These are phyloP conservation scores for Heliconius hortense DNA, from an alignment of 2,888 invertebrate genomes.

Conservation along the genomic window DNA sequence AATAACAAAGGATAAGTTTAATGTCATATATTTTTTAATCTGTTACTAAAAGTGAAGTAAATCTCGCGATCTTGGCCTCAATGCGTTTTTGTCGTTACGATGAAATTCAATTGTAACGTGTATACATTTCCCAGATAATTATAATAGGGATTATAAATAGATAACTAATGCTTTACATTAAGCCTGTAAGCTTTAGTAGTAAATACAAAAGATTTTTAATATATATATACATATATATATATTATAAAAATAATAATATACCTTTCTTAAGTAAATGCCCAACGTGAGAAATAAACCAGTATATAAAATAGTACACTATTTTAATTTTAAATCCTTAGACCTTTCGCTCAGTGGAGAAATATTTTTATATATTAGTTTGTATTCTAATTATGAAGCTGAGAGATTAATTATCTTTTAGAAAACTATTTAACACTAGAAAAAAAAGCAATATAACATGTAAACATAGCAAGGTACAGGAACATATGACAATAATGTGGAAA, in stretches of 20 bases:
- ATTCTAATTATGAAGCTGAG: too few relatives aligned
- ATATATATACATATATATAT: too few relatives aligned
- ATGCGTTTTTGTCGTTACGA: conserved; percentile 32
- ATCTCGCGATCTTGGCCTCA: conserved; percentile 35
- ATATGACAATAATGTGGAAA: not conserved
- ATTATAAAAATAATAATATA: not conserved
- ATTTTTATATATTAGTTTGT: not conserved
- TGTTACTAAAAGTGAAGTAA: too few relatives aligned
- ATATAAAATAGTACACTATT: not conserved
- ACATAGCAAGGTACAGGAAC: too few relatives aligned
- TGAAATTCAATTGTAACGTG: conserved; percentile 27
- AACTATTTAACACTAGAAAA: too few relatives aligned
- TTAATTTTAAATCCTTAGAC: not conserved
- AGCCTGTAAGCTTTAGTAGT: not conserved
- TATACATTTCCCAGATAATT: conserved; percentile 25
- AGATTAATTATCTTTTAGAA: too few relatives aligned
- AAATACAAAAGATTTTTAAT: too few relatives aligned
- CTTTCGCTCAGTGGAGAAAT: not conserved
- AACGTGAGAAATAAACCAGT: not conserved
- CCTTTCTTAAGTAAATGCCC: not conserved
- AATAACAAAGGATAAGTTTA: too few relatives aligned
- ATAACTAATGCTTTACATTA: too few relatives aligned
- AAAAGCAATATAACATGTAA: too few relatives aligned
- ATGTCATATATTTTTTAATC: too few relatives aligned
- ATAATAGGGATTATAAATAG: not conserved